These are phyloP conservation scores for Hirtodrosophila confusa DNA, from an alignment of 2,888 invertebrate genomes.

Conservation along the genomic window DNA sequence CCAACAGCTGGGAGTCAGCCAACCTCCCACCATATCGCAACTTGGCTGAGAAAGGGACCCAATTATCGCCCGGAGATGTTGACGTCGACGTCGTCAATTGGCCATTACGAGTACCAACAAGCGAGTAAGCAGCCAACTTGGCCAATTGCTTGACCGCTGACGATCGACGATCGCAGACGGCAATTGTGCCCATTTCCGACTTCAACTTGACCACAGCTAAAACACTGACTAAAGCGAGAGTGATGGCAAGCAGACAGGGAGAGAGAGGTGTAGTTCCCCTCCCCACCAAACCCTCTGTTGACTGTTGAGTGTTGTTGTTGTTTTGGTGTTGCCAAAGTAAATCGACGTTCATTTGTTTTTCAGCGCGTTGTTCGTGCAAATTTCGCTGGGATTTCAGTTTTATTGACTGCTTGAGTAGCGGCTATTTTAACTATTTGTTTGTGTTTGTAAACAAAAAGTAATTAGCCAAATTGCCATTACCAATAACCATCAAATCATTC, in stretches of 20 bases:
- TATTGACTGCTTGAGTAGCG: conserved; percentile 21
- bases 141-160: conserved; percentile 60
- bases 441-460: too few species aligned
- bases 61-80: conserved; percentile 71
- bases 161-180: conserved; percentile 37
- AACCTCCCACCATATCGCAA: conserved; percentile 19
- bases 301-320: conserved; percentile 26
- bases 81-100: conserved; percentile 50
- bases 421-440: conserved; percentile 26
- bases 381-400: conserved; percentile 61
- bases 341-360: conserved; percentile 67
- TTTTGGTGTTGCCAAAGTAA: conserved; percentile 65
- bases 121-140: conserved; percentile 30
- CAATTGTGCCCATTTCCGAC: conserved; percentile 74
- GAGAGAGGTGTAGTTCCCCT: neutral
- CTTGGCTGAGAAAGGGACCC: conserved; percentile 66
- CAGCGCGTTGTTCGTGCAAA: conserved; percentile 67
- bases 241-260: conserved; percentile 11
- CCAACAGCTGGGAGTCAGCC: too few species aligned
- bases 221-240: conserved; percentile 43
- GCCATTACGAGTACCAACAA: conserved; percentile 35
- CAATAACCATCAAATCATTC: too few species aligned
- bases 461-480: neutral
- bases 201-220: conserved; percentile 68
- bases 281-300: neutral